Conservation (phyloP, 2,797 vertebrate species). For the Gymnothorax javanicus region DNA sequence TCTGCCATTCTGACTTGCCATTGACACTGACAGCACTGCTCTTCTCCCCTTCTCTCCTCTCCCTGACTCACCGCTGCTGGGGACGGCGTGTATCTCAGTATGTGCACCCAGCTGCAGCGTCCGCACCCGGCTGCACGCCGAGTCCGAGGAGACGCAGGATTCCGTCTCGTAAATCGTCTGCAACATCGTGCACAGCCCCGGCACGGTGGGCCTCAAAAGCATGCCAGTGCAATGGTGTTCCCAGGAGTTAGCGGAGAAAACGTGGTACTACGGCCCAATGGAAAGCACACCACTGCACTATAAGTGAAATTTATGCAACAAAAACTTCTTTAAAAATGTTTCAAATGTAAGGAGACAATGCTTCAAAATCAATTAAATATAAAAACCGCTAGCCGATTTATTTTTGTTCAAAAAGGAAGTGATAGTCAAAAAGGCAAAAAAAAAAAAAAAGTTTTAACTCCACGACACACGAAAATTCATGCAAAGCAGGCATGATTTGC, state of each 20-base stretch:
- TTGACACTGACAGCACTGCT: background rate
- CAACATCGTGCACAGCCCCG: constrained; percentile 88
- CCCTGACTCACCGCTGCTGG: constrained; percentile 81
- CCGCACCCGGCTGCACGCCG: constrained; percentile 76
- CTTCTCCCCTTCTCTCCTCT: background rate
- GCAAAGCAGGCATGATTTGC: background rate
- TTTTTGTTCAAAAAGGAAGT: constrained; percentile 23
- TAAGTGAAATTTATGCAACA: background rate
- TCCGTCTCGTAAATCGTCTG: constrained; percentile 94
- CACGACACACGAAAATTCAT: constrained; percentile 18
- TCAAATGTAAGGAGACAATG: background rate
- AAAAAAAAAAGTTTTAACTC: background rate
- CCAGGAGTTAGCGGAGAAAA: constrained; percentile 25
- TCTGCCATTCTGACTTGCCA: background rate
- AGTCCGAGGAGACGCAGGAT: constrained; percentile 85
- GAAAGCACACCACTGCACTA: background rate
- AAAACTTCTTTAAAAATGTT: constrained; percentile 24
- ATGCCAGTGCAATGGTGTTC: constrained; percentile 73
- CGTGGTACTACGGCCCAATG: background rate
- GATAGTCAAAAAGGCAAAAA: constrained; percentile 29
- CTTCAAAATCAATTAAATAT: constrained; percentile 16
- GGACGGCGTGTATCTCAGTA: constrained; percentile 74
- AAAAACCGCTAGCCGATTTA: constrained; percentile 17
- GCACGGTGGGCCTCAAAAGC: constrained; percentile 86
- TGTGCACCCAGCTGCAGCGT: constrained; percentile 83